These are phyloP conservation scores for Micrasema longulum DNA, from an alignment of 1,140 invertebrate genomes.

Conservation along the genomic window DNA sequence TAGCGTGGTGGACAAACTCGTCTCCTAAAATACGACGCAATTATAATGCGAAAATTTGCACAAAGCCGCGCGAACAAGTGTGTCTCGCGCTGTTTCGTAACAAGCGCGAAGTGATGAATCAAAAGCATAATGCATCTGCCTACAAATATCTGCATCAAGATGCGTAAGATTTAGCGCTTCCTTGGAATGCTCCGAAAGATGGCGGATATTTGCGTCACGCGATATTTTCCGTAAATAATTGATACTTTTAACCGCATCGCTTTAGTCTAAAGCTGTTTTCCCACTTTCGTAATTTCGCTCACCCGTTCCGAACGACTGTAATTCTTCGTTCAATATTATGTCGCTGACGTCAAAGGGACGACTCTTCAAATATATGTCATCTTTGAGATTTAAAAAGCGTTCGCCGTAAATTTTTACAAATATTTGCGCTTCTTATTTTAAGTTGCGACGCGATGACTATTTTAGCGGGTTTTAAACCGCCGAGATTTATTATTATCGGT, in stretches of 20 bases:
- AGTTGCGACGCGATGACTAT: constrained; percentile 22
- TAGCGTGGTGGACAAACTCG: background rate
- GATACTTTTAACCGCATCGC: constrained; percentile 30
- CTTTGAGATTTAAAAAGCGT: constrained; percentile 18
- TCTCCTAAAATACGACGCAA: constrained; percentile 9
- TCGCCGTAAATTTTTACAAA: constrained; percentile 21
- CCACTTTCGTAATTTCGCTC: constrained; percentile 29
- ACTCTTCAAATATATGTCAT: background rate
- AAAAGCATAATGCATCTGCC: constrained; percentile 23
- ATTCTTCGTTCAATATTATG: constrained; percentile 25
- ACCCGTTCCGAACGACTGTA: background rate
- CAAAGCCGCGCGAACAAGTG: constrained; percentile 9
- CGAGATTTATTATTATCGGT: constrained; percentile 30
- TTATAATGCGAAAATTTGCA: constrained; percentile 15
- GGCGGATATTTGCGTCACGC: constrained; percentile 23
- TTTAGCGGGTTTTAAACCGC: constrained; percentile 22
- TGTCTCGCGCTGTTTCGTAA: constrained; percentile 20
- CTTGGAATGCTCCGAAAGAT: constrained; percentile 15
- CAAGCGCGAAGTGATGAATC: constrained; percentile 19
- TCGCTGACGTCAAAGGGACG: constrained; percentile 18
- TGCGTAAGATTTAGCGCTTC: constrained; percentile 5
- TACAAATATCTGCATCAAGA: constrained; percentile 1
- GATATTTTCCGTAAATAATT: constrained; percentile 22
- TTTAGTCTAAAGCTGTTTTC: constrained; percentile 4
- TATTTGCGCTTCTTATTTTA: constrained; percentile 31